Conservation (phyloP, 1,140 invertebrate genomes). For the Pseudomyrmex dendroicus region DNA sequence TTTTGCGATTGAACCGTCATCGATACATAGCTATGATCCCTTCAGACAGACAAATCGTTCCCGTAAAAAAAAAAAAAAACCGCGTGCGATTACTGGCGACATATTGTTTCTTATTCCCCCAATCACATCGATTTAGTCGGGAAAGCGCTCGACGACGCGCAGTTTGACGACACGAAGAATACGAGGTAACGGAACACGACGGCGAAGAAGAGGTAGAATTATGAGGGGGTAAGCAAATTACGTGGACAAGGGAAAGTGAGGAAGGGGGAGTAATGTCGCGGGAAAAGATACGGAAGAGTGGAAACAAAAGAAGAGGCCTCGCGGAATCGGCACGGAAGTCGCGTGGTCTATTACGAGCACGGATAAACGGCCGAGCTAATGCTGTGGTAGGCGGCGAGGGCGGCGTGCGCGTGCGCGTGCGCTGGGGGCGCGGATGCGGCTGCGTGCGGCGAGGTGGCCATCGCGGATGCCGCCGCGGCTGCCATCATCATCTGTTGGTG, state of each 20-base stretch:
- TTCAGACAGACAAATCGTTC: background rate
- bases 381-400: conserved; percentile 84
- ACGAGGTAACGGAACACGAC: conserved; percentile 8
- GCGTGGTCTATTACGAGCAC: conserved; percentile 83
- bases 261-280: conserved; percentile 11
- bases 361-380: conserved; percentile 85
- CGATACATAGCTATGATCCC: no score
- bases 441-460: conserved; percentile 84
- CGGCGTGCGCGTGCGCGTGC: conserved; percentile 83
- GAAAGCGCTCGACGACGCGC: background rate
- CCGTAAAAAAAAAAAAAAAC: no score
- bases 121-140: background rate
- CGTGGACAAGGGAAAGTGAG: no score
- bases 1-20: conserved; percentile 31
- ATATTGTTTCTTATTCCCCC: background rate
- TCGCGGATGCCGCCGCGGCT: conserved; percentile 84
- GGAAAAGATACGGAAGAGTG: conserved; percentile 18
- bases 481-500: conserved; percentile 86
- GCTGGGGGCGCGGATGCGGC: conserved; percentile 83
- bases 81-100: no score
- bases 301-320: conserved; percentile 61
- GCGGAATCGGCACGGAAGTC: conserved; percentile 73
- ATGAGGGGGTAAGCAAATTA: conserved; percentile 24
- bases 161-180: background rate
- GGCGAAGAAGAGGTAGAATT: conserved; percentile 17